phyloP scores from a whole-genome alignment of 2,797 vertebrate genomes.

The Pelobates cultripes region DNA sequence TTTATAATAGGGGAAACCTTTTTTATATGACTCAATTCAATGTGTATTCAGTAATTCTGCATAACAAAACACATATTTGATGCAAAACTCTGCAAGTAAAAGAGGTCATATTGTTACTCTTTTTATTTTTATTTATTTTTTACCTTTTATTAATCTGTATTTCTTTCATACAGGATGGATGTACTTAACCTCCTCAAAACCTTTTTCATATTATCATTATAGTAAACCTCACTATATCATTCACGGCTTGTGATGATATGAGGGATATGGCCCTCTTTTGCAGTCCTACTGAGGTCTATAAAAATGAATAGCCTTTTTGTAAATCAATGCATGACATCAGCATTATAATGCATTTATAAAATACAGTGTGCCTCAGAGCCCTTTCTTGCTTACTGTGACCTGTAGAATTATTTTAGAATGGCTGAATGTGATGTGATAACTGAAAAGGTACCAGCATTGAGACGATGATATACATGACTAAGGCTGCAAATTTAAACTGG shows the following conservation, averaged over 20 bases:
- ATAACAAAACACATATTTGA: slow-evolving; percentile 7
- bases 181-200: slow-evolving; percentile 49
- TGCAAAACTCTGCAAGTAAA: slow-evolving; percentile 15
- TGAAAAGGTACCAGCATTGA: slow-evolving; percentile 43
- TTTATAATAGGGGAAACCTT: neutral
- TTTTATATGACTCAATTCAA: neutral
- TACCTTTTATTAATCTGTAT: slow-evolving; percentile 44
- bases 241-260: slow-evolving; percentile 52
- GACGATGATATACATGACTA: slow-evolving; percentile 35
- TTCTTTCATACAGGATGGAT: slow-evolving; percentile 42
- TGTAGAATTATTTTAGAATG: slow-evolving; percentile 50
- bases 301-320: slow-evolving; percentile 57
- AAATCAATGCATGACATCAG: slow-evolving; percentile 57
- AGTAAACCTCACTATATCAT: slow-evolving; percentile 56
- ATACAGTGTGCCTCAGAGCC: slow-evolving; percentile 50
- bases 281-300: slow-evolving; percentile 54
- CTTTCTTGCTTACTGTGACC: slow-evolving; percentile 55
- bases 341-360: slow-evolving; percentile 57
- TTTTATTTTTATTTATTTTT: slow-evolving; percentile 14
- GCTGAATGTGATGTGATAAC: slow-evolving; percentile 43
- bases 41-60: neutral
- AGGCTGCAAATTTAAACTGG: slow-evolving; percentile 10
- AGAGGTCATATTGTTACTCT: slow-evolving; percentile 36
- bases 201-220: slow-evolving; percentile 52
- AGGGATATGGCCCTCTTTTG: slow-evolving; percentile 54